Conservation (phyloP, 2,113 vertebrate species). For the Stomatorhinus ivindoensis region DNA sequence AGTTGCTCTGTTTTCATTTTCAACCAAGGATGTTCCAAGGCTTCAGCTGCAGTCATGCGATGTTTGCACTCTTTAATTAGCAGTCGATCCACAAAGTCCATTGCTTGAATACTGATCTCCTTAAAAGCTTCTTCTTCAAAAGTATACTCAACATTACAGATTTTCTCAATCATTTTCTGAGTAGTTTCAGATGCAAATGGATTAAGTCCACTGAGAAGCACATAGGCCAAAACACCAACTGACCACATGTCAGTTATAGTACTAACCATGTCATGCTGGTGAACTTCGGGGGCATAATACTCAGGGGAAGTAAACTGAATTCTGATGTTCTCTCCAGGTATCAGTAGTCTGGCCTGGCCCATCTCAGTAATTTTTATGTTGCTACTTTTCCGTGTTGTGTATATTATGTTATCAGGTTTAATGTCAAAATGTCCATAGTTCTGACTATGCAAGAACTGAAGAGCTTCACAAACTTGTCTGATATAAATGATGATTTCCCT, state of each 20-base stretch:
- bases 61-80: constrained; percentile 84
- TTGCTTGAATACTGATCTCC: constrained; percentile 80
- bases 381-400: constrained; percentile 80
- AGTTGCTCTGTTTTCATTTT: constrained; percentile 81
- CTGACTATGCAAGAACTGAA: constrained; percentile 79
- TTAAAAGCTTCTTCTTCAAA: constrained; percentile 95
- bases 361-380: constrained; percentile 88
- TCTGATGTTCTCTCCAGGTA: constrained; percentile 90
- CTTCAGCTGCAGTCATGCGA: constrained; percentile 91
- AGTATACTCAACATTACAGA: constrained; percentile 81
- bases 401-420: constrained; percentile 91
- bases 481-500: constrained; percentile 86
- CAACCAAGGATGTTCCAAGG: constrained; percentile 85
- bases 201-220: constrained; percentile 90
- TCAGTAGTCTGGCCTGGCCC: constrained; percentile 84
- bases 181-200: constrained; percentile 91
- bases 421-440: constrained; percentile 92
- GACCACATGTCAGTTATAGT: constrained; percentile 97
- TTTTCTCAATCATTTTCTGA: constrained; percentile 88
- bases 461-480: constrained; percentile 80
- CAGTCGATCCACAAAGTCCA: constrained; percentile 94
- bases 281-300: constrained; percentile 89
- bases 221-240: constrained; percentile 83
- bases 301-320: constrained; percentile 86
- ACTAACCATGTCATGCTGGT: constrained; percentile 83